A percentile compares a stretch with the other conserved stretches of the same genome.
Evolutionary conservation across 2,113 vertebrate genomes (phyloP).

Genomic region (Eretmochelys imbricata): DNA sequence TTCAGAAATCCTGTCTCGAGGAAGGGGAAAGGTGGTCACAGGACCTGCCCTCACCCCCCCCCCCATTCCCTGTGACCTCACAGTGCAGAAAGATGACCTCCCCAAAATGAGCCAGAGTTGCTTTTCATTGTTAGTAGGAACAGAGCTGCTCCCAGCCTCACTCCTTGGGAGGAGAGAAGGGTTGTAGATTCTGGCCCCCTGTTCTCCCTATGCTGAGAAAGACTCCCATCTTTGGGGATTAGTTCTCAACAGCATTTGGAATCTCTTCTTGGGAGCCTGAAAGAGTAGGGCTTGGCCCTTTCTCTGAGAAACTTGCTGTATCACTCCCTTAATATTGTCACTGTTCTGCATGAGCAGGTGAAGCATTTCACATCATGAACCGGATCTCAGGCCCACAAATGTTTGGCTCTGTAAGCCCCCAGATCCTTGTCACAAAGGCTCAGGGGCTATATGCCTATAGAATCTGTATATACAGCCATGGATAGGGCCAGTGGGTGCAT

Average conservation of each 20-base stretch:
- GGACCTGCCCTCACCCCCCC: background rate
- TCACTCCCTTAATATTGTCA: background rate
- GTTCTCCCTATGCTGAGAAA: background rate
- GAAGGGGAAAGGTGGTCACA: background rate
- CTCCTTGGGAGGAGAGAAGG: background rate
- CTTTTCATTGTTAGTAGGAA: background rate
- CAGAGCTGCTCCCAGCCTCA: background rate
- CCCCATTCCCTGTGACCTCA: background rate
- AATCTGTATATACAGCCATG: background rate
- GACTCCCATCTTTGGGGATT: background rate
- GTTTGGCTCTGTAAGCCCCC: background rate
- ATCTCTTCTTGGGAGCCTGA: background rate
- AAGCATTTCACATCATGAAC: background rate
- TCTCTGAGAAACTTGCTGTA: background rate
- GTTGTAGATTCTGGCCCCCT: background rate
- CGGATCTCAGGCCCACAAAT: background rate
- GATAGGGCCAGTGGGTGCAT: too few relatives aligned
- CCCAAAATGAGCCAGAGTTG: background rate
- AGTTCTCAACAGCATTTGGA: background rate
- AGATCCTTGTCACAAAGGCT: background rate
- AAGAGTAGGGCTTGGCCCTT: background rate
- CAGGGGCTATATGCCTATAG: background rate
- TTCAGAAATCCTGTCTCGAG: background rate
- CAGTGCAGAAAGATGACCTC: background rate
- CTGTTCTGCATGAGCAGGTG: background rate